These are phyloP conservation scores for Panthera tigris DNA, from an alignment of 2,113 vertebrate genomes.

Conservation along the genomic window DNA sequence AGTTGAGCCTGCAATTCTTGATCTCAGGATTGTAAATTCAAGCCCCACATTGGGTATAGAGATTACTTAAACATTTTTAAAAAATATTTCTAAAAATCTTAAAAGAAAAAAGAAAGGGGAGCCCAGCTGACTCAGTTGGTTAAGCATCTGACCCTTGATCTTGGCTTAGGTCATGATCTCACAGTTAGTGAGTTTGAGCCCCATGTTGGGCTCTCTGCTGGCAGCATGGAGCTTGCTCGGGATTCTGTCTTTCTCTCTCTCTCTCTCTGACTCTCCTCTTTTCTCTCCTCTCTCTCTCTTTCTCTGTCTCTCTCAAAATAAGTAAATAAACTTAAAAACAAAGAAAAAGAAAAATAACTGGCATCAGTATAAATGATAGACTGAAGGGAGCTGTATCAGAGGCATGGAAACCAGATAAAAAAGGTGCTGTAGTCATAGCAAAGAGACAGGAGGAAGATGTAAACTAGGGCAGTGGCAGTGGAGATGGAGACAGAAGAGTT, in stretches of 20 bases:
- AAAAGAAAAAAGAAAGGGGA: too few species aligned
- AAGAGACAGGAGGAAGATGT: neutral
- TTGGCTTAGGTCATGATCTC: too few species aligned
- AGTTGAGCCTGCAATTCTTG: neutral
- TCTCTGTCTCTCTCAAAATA: too few species aligned
- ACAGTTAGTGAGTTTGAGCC: too few species aligned
- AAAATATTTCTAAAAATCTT: neutral
- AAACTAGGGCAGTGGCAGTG: neutral
- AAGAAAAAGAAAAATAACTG: neutral
- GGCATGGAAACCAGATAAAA: neutral
- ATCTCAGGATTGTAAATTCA: neutral
- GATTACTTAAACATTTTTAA: neutral
- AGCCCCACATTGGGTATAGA: neutral
- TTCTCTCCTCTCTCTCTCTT: too few species aligned
- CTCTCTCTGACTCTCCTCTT: too few species aligned
- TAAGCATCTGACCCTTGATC: too few species aligned
- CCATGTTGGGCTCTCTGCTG: too few species aligned
- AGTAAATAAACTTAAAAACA: too few species aligned
- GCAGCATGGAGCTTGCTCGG: too few species aligned
- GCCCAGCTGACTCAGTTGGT: too few species aligned
- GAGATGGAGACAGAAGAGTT: neutral
- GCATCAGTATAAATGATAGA: neutral
- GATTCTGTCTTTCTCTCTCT: too few species aligned
- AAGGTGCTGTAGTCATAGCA: neutral
- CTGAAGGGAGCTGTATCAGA: neutral